Evolutionary conservation across 2,113 vertebrate species (phyloP), one percentile per base, ranked within the genome.

Genomic region (Scolopax mira): DNA sequence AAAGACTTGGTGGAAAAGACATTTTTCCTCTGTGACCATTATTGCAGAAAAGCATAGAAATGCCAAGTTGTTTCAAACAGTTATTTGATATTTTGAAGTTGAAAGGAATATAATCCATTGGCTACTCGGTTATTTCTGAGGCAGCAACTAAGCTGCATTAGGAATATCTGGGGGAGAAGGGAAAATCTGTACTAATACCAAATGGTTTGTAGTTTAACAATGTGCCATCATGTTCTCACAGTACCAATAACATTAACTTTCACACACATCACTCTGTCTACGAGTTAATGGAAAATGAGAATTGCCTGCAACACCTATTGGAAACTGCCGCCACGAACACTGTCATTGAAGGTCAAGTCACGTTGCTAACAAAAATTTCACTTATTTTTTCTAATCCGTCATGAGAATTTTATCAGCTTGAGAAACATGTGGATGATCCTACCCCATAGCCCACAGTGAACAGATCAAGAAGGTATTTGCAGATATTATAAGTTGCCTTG

Each of bases 271-370:
- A 83, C 75, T 60, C 79, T 85, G 85, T 48, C 91, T 83, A 48
- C 1, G 0, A 96, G 71, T 69, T 93, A 92, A 79, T 92, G 75
- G 94, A 65, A 93, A 92, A 92, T 79, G 83, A 93, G 85, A 93
- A 79, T 93, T 90, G 66, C 66, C 62, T 15, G 17, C 35, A 9
- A 24, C 49, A 51, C 33, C 62, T 88, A 67, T 49, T 85, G 86
- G 85, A 94, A 96, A 85, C 52, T 42, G 37, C 25, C 88, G 52
- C 66, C 62, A 82, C 2, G 2, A 55, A 42, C 5, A 2, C 54
- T 48, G 8, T 72, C 69, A 93, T 15, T 85, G 83, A 88, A 82
- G 79, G 60, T 64, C 33, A 46, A 92, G 46, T 39, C 62, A 77
- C 3, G 3, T 88, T 13, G 11, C 57, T 72, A 81, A 90, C 48